A percentile compares a stretch with the other conserved stretches of the same genome.
These are phyloP conservation scores for Machimus rusticus DNA, from an alignment of 2,888 invertebrate species.

Conservation along the genomic window DNA sequence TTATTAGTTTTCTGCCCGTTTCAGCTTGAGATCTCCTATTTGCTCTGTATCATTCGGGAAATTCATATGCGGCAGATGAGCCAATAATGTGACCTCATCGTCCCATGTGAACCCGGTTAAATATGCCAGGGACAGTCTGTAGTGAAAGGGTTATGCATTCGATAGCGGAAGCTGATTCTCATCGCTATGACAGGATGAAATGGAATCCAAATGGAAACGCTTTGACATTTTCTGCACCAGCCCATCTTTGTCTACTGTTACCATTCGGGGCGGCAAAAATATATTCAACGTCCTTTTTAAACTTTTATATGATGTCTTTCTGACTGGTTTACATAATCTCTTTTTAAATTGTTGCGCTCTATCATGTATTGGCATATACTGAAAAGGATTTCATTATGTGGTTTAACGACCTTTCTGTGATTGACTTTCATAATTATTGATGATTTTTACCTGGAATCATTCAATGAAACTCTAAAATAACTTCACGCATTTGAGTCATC, in stretches of 20 bases:
- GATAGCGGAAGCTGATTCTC: neutral
- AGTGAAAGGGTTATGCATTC: neutral
- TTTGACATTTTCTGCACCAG: neutral
- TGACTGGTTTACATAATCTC: neutral
- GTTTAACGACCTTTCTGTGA: neutral
- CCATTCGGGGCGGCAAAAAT: neutral
- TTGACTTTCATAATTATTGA: neutral
- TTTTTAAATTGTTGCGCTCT: neutral
- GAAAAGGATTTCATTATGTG: neutral
- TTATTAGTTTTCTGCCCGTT: neutral
- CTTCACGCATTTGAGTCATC: neutral
- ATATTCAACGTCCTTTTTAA: neutral
- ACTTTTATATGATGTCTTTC: neutral
- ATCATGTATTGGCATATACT: neutral
- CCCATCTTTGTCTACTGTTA: neutral
- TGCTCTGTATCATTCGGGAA: neutral
- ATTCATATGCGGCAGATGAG: neutral
- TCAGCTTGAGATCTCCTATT: neutral
- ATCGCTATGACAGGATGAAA: neutral
- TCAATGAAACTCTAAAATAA: neutral
- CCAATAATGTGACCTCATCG: neutral
- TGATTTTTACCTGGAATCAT: neutral
- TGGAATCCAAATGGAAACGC: neutral
- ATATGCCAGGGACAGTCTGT: neutral
- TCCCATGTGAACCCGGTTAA: neutral